Evolutionary conservation across 1,140 invertebrate species (phyloP), one percentile per base, ranked within the genome.

Genomic region (Drosophila oshimai): DNA sequence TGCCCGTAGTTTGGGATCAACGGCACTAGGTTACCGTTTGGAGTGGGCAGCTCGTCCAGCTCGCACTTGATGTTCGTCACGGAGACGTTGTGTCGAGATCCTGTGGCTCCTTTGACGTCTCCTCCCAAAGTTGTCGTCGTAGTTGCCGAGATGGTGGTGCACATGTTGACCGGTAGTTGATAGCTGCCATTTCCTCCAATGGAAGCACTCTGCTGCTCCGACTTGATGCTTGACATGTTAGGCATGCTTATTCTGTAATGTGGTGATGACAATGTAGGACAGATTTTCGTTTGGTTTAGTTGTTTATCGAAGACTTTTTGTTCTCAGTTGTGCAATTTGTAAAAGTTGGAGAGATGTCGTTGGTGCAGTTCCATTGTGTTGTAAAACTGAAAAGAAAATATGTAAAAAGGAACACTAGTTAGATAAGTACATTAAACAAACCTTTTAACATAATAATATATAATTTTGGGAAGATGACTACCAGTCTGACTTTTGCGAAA

Each of bases 11-110:
- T 90, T 46, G 78, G 75, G 51, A 89, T 89, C 6, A 90, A 75
- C 9, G 89, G 89, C 62, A 90, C 84, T 33, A 89, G 44, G 46
- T 90, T 90, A 28, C 89, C 89, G 28, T 90, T 90, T n/a, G 89
- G 70, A 17, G 69, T 70, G 10, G 72, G 60, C 45, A 78, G 46
- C 18, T 89, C 86, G 18, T 90, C 88, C 42, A 90, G 47, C 39
- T 90, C 89, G 33, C 90, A 91, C 50, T 91, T 91, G 10, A 91
- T 91, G 54, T 89, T 91, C 17, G 90, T 91, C 53, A 91, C 90
- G 15, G 90, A 91, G 3, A 91, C 75, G 69, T 91, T 91, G 55
- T 90, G 87, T 2, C 90, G 65, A 0, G 69, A 68, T 20, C 69
- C 69, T 17, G 51, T 61, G 28, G 76, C 37, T 29, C 45, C 33